Evolutionary conservation across 1,140 invertebrate species (phyloP), one percentile per base, ranked within the genome.

Genomic region (Drosophila obscura): DNA sequence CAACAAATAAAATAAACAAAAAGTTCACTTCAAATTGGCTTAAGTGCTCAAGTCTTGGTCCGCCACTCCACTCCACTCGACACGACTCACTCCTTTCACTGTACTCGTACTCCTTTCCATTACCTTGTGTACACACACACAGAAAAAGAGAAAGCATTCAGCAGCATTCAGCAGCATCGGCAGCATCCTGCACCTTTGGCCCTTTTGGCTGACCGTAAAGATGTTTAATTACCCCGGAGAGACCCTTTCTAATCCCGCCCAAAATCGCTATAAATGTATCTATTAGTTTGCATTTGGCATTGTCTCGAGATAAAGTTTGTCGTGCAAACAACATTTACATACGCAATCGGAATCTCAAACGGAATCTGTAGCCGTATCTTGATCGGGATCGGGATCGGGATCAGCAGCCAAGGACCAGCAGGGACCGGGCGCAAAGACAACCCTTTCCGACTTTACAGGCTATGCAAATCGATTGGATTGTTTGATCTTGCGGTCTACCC

Each of bases 291-390:
- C 74, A 69, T 75, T 81, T 75, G 69, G 74, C 71, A 75, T 83
- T 82, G 63, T 77, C 46, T 26, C 44, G 69, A 49, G 60, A 64
- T 65, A 67, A 80, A 80, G 74, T 87, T 87, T 87, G 74, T 88
- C 65, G 82, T 63, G 82, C 83, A 85, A 85, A 85, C 82, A 85
- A 66, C 74, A 87, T 87, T 88, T 69, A 58, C 83, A 87, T 88
- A 75, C 24, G 31, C 57, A 69, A 77, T 80, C 60, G 48, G 15
- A 50, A 64, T 52, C 46, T 39, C 35, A 39, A 39, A 39, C 35
- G 39, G n/a, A 13, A 65, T 51, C 64, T 13, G 35, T 9, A 39
- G 39, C 35, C 5, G 35, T 1, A 46, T 46, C 45, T 4, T 4
- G 11, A 56, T 61, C 55, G 7, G n/a, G n/a, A 48, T 35, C 53